A percentile compares a stretch with the other conserved stretches of the same genome.
Conservation (phyloP, 2,113 vertebrate species). For the Procapra przewalskii region DNA sequence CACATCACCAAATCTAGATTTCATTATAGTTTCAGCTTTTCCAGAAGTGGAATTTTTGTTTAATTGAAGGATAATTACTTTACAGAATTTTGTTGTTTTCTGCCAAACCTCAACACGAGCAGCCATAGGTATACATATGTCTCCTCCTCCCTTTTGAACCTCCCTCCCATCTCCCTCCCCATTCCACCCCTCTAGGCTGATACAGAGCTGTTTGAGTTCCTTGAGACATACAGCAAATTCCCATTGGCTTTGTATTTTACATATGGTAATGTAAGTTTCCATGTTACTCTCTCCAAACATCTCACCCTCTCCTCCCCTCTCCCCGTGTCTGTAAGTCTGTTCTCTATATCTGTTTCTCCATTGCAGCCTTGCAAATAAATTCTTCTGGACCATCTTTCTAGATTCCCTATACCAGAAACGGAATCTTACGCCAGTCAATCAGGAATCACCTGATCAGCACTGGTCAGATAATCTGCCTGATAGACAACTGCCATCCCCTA, state of each 20-base stretch:
- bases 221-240: not conserved
- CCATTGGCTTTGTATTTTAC: not conserved
- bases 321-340: not conserved
- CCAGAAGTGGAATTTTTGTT: not conserved
- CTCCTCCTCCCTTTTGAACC: not conserved
- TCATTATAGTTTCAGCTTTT: not conserved
- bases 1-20: not conserved
- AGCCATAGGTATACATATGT: not conserved
- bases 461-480: not conserved
- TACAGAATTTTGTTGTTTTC: not conserved
- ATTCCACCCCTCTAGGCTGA: not conserved
- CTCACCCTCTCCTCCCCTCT: not conserved
- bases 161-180: not conserved
- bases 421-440: not conserved
- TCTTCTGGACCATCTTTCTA: not conserved
- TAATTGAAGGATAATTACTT: not conserved
- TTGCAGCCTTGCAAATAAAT: not conserved
- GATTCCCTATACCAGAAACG: not conserved
- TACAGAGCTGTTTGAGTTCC: not conserved
- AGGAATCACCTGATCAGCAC: not conserved
- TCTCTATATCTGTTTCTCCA: not conserved
- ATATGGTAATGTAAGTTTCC: not conserved
- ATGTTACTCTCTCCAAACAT: not conserved
- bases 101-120: not conserved
- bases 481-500: not conserved